Evolutionary conservation across 2,113 vertebrate species (phyloP), one percentile per base, ranked within the genome.

Genomic region (Cairina moschata): DNA sequence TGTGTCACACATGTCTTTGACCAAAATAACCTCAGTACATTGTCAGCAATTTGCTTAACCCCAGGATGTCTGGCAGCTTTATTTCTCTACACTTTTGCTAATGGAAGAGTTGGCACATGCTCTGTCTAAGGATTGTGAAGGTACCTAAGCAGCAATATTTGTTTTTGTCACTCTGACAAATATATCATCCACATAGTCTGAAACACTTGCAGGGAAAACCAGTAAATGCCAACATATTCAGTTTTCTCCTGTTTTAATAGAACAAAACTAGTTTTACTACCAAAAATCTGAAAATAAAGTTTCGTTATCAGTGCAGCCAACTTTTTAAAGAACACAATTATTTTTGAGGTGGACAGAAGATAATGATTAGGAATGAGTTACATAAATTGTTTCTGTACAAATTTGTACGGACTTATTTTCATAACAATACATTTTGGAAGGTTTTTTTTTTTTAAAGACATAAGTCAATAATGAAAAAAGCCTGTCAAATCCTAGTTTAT

Each of bases 51-150:
- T 86, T 71, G 31, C 82, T 71, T 55, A 91, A 83, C 59, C 55
- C 82, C 38, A 36, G 40, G 50, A 46, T 66, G 50, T 55, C 67
- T 54, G 40, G 40, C 69, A 40, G 74, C 40, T 69, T 72, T 28
- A 69, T 60, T 91, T 69, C 38, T 63, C 59, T 55, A 5, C 72
- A 17, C 13, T 81, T 88, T 25, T 28, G 75, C 90, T 93, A n/a
- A 91, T 65, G 82, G 85, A 81, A 88, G 56, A 91, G 79, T 79
- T 96, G 90, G 90, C 85, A 83, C 60, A 17, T 50, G 26, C 25
- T 72, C 84, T 69, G n/a, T 18, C 31, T 60, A 8, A 80, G 88
- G 76, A 68, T 83, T 83, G 31, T 18, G 42, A 65, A 86, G 46
- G n/a, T 77, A 48, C 54, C 46, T 88, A 71, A 83, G 40, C 44